Conservation (phyloP, 2,797 vertebrate species). For the Alosa sapidissima region DNA sequence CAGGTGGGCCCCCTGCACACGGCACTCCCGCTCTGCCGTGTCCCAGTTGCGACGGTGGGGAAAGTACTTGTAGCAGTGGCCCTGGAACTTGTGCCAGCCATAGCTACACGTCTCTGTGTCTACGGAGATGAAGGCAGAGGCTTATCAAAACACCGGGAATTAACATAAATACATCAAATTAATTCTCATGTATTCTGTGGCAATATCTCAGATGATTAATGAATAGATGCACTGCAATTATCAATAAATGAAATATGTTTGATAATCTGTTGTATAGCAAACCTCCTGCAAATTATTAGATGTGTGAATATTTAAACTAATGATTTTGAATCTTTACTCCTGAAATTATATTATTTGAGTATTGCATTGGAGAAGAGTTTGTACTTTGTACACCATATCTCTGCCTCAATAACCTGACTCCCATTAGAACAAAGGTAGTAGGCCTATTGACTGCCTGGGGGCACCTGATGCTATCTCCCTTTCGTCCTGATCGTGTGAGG, state of each 20-base stretch:
- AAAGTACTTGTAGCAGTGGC: constrained; percentile 95
- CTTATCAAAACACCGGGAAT: background rate
- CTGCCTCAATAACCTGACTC: background rate
- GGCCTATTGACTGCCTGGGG: background rate
- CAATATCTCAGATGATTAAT: background rate
- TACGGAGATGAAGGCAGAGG: constrained; percentile 55
- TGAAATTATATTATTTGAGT: background rate
- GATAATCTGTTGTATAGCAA: background rate
- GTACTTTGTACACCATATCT: background rate
- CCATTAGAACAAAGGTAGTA: background rate
- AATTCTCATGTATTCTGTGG: no score
- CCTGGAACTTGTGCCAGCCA: constrained; percentile 98
- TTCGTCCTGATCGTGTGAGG: constrained; percentile 28
- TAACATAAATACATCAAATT: no score
- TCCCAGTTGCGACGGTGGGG: constrained; percentile 92
- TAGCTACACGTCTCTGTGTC: constrained; percentile 93
- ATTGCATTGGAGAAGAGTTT: background rate
- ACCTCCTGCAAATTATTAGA: background rate
- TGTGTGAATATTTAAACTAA: background rate
- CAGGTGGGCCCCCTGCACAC: constrained; percentile 91
- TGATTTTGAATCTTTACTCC: background rate
- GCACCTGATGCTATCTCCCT: constrained; percentile 32
- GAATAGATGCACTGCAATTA: background rate
- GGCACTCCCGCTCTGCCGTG: constrained; percentile 91
- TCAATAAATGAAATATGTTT: background rate